Base-by-base conservation (phyloP, 2,888 invertebrate species). In the Heliconius hortense region DNA sequence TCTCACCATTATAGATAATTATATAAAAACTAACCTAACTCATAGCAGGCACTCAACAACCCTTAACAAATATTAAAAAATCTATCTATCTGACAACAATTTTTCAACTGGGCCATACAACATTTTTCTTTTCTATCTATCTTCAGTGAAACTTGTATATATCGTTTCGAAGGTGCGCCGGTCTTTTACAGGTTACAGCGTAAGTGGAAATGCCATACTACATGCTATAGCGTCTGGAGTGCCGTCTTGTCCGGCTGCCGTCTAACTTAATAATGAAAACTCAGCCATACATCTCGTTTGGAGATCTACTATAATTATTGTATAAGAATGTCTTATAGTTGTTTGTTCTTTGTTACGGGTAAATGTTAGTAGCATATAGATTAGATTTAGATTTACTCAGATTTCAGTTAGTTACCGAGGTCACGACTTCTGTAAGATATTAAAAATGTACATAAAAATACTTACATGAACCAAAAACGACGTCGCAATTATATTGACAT, bases 191-290 rank as follows among this genome's bases (percentile, higher is more conserved):
- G 76, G 80, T 80, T 80, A 81, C 82, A 80, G 80, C 81, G 80
- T 83, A 85, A 87, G 86, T 83, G 85, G 84, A 82, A 81, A 85
- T 84, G 89, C 89, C 86, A 87, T 91, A 90, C 87, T 90, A 87
- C 85, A 85, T 59, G 26, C 26, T 85, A 82, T 82, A 82, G 83
- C 84, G 87, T 87, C 86, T 86, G 85, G 82, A 86, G 85, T 82
- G 82, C 83, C 82, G 83, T 83, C 84, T 86, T 88, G 89, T 86
- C 87, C 87, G 86, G 85, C 64, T n/a, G n/a, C 31, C 4, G 28
- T 86, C 88, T 93, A 92, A 93, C 92, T 89, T 89, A 92, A 93
- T 94, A 93, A 92, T 88, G 90, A 87, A 92, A 92, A 89, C 90
- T 91, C 85, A 83, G 86, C 84, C 83, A 86, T 86, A 88, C 87